Evolutionary conservation across 2,888 invertebrate species (phyloP).

Genomic region (Trissolcus brochymenae): DNA sequence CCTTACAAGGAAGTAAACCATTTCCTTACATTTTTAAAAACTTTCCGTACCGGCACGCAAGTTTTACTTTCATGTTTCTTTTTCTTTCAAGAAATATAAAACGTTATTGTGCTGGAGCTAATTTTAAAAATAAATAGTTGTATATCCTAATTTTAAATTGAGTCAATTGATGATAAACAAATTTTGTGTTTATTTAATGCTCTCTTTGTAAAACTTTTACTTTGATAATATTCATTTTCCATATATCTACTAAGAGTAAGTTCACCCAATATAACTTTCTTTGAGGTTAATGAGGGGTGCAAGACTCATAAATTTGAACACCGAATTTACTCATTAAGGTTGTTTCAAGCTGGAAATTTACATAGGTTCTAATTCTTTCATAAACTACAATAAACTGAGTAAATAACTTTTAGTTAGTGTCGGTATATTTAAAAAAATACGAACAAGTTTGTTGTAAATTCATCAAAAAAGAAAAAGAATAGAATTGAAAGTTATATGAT

Average conservation of each 20-base stretch:
- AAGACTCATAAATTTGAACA: conserved; percentile 18
- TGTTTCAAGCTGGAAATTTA: conserved; percentile 4
- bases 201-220: conserved; percentile 5
- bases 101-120: background rate
- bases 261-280: conserved; percentile 15
- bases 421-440: too few relatives aligned
- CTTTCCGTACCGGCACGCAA: background rate
- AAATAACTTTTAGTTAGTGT: too few relatives aligned
- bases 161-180: background rate
- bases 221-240: conserved; percentile 6
- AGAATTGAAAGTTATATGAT: too few relatives aligned
- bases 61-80: too few relatives aligned
- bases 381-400: too few relatives aligned
- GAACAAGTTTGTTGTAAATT: too few relatives aligned
- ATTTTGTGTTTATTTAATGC: background rate
- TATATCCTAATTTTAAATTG: background rate
- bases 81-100: too few relatives aligned
- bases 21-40: background rate
- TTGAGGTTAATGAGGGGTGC: conserved; percentile 33
- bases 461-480: too few relatives aligned
- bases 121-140: background rate
- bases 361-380: background rate
- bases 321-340: conserved; percentile 18
- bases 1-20: background rate
- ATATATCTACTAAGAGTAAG: conserved; percentile 4